Evolutionary conservation across 1,140 invertebrate species (phyloP).

Genomic region (Dysdera silvatica): DNA sequence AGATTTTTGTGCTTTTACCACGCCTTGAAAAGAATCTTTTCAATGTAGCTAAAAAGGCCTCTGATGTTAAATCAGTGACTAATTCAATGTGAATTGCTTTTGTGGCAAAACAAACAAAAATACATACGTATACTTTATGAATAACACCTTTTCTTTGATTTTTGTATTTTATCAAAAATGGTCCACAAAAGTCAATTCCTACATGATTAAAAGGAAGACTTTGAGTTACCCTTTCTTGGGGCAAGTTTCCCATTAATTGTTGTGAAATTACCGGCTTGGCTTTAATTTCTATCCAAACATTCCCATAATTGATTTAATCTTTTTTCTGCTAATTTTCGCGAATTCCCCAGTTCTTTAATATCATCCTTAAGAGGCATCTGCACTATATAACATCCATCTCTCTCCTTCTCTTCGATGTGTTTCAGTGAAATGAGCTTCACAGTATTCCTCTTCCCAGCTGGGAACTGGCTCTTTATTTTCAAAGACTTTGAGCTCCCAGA

Average conservation of each 20-base stretch:
- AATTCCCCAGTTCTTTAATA: no score
- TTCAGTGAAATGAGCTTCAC: no score
- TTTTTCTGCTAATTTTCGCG: no score
- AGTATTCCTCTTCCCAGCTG: no score
- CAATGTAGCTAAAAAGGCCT: slow-evolving; percentile 42
- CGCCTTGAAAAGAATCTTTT: slow-evolving; percentile 42
- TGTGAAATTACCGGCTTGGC: no score
- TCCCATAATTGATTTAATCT: no score
- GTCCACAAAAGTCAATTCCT: slow-evolving; percentile 44
- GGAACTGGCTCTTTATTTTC: no score
- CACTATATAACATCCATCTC: no score
- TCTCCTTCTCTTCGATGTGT: no score
- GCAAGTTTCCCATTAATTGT: slow-evolving; percentile 40
- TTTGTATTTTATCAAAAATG: slow-evolving; percentile 38
- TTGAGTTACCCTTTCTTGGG: slow-evolving; percentile 34
- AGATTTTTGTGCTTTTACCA: slow-evolving; percentile 20
- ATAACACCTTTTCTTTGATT: slow-evolving; percentile 29
- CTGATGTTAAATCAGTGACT: slow-evolving; percentile 40
- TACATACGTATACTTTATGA: slow-evolving; percentile 42
- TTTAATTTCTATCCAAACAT: no score
- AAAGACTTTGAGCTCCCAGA: no score
- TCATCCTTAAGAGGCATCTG: no score
- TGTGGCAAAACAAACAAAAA: slow-evolving; percentile 45
- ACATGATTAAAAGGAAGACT: slow-evolving; percentile 35
- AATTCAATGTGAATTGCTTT: slow-evolving; percentile 46